Base-by-base conservation (phyloP, 1,140 invertebrate species). In the Triops cancriformis region DNA sequence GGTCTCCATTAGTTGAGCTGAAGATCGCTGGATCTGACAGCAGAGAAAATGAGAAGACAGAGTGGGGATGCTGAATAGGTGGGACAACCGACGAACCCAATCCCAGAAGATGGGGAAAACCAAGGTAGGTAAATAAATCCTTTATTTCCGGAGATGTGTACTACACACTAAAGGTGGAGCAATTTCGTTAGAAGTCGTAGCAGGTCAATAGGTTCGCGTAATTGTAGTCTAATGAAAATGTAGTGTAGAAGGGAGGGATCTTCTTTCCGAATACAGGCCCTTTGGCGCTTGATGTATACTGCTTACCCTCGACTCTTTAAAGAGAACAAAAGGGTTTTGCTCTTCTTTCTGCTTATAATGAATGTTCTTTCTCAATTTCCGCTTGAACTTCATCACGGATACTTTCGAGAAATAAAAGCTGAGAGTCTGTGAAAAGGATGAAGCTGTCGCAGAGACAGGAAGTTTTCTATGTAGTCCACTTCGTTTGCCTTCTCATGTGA, bases 371-470 rank as follows among this genome's bases (percentile, higher is more conserved):
- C 23, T 64, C 51, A 64, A 64, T 64, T 64, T 64, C 51, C 51
- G 51, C 51, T 64, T 64, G 51, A 64, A n/a, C 51, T 64, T 64
- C 51, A 64, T 64, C 51, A 64, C 51, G 51, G 14, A 64, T 64
- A 6, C 51, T 64, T 64, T 64, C 18, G 14, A 64, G 14, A 18
- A 64, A 64, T n/a, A 18, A 14, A 64, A 23, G 51, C 14, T 64
- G 7, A 18, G 51, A 64, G 51, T 64, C 23, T 64, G 51, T 23
- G 51, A 64, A 64, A 37, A 23, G 51, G 23, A 2, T 64, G 23
- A 64, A 23, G 51, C 18, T 64, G 10, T n/a, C 14, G 23, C 51
- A 64, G 1, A 64, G 4, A 64, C 51, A 64, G 51, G 51, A 64
- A 64, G n/a, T 14, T 64, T 64, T 64, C 51, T 14, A 4, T n/a